Conservation (phyloP, 2,113 vertebrate species). For the Bambusicola thoracicus region DNA sequence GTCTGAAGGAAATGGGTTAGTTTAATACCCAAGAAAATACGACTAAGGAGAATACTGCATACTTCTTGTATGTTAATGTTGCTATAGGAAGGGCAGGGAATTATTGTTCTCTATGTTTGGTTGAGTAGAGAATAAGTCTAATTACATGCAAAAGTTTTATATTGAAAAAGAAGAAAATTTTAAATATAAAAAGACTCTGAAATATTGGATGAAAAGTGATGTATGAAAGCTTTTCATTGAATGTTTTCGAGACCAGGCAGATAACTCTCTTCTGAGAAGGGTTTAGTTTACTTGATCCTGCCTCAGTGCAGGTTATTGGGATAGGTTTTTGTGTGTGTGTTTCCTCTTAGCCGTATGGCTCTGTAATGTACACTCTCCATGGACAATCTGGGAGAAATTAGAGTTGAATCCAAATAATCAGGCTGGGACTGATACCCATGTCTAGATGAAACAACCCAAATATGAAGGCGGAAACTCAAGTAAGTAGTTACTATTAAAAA, state of each 20-base stretch:
- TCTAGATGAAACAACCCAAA: slow-evolving; percentile 54
- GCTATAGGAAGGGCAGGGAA: not conserved
- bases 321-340: not conserved
- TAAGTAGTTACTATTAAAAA: slow-evolving; percentile 63
- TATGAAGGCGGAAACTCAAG: slow-evolving; percentile 46
- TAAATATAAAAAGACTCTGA: not conserved
- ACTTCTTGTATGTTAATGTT: not conserved
- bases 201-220: not conserved
- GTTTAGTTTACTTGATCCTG: slow-evolving; percentile 13
- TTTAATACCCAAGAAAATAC: slow-evolving; percentile 15
- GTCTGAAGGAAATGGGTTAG: not conserved
- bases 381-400: slow-evolving; percentile 62
- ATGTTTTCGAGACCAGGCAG: not conserved
- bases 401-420: slow-evolving; percentile 31
- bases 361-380: not conserved
- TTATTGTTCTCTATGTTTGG: not conserved
- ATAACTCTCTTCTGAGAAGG: not conserved
- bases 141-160: not conserved
- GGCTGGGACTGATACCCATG: slow-evolving; percentile 9
- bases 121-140: not conserved
- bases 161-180: not conserved
- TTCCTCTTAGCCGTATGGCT: slow-evolving; percentile 27
- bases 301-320: not conserved
- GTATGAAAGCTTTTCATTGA: not conserved
- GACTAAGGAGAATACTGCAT: not conserved